Conservation (phyloP, 2,888 invertebrate species). For the Cosmia trapezina region DNA sequence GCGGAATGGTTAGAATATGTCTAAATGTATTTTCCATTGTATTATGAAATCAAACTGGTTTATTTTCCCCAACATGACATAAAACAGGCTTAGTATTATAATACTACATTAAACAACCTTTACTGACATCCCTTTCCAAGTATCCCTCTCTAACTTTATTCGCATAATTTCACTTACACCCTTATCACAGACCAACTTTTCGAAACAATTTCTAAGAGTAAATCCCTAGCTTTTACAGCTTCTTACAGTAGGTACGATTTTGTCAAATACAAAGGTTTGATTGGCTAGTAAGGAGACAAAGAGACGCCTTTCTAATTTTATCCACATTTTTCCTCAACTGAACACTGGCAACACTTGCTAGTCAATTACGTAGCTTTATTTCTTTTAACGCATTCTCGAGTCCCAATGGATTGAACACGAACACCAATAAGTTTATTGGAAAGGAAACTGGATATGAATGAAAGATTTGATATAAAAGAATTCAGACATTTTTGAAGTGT, state of each 20-base stretch:
- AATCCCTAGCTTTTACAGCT: slow-evolving; percentile 35
- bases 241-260: slow-evolving; percentile 37
- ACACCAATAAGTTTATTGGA: slow-evolving; percentile 58
- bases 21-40: not conserved
- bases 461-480: not conserved
- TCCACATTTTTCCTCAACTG: slow-evolving; percentile 53
- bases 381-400: slow-evolving; percentile 63
- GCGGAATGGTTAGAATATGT: not conserved
- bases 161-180: slow-evolving; percentile 37
- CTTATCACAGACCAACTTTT: slow-evolving; percentile 20
- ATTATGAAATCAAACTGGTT: not conserved
- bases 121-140: slow-evolving; percentile 18
- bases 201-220: slow-evolving; percentile 22
- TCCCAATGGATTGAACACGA: slow-evolving; percentile 59
- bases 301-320: slow-evolving; percentile 46
- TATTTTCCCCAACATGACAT: not conserved
- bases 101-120: slow-evolving; percentile 33
- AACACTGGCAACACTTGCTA: slow-evolving; percentile 32
- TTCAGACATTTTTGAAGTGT: not conserved
- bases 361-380: slow-evolving; percentile 69
- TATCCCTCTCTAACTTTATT: slow-evolving; percentile 21
- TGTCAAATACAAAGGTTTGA: slow-evolving; percentile 60
- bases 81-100: slow-evolving; percentile 33
- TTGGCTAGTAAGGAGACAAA: slow-evolving; percentile 59
- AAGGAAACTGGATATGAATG: slow-evolving; percentile 6